These are phyloP conservation scores for Osmoderma eremita DNA, from an alignment of 2,888 invertebrate species.

Conservation along the genomic window DNA sequence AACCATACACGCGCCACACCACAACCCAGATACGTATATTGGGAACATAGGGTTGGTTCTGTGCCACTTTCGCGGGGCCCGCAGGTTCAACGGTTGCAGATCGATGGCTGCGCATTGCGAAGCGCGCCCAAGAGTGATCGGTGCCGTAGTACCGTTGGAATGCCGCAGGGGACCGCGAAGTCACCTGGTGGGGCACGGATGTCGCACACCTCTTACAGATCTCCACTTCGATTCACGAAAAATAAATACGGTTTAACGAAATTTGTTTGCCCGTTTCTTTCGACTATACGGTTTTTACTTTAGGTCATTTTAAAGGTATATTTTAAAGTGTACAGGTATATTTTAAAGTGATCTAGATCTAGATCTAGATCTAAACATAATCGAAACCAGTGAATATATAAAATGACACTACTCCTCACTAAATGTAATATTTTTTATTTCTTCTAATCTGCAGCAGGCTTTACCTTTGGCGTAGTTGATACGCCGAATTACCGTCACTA, in stretches of 20 bases:
- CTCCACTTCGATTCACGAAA: slow-evolving; percentile 16
- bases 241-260: slow-evolving; percentile 2
- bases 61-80: slow-evolving; percentile 38
- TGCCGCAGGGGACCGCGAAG: slow-evolving; percentile 52
- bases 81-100: slow-evolving; percentile 38
- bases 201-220: slow-evolving; percentile 42
- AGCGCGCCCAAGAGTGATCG: slow-evolving; percentile 55
- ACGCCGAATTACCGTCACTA: too few relatives aligned
- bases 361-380: too few relatives aligned
- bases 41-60: slow-evolving; percentile 25
- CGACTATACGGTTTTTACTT: too few relatives aligned
- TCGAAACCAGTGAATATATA: too few relatives aligned
- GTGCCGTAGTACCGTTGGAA: slow-evolving; percentile 68
- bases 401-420: too few relatives aligned
- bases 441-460: too few relatives aligned
- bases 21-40: slow-evolving; percentile 29
- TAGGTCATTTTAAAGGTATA: too few relatives aligned
- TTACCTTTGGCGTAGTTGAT: too few relatives aligned
- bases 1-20: not conserved
- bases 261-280: too few relatives aligned
- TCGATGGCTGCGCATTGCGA: slow-evolving; percentile 43
- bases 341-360: too few relatives aligned
- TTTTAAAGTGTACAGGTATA: too few relatives aligned
- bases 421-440: too few relatives aligned
- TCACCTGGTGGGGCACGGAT: slow-evolving; percentile 59